Evolutionary conservation across 2,797 vertebrate species (phyloP), one percentile per base, ranked within the genome.

Genomic region (Tiaroga cobitis): DNA sequence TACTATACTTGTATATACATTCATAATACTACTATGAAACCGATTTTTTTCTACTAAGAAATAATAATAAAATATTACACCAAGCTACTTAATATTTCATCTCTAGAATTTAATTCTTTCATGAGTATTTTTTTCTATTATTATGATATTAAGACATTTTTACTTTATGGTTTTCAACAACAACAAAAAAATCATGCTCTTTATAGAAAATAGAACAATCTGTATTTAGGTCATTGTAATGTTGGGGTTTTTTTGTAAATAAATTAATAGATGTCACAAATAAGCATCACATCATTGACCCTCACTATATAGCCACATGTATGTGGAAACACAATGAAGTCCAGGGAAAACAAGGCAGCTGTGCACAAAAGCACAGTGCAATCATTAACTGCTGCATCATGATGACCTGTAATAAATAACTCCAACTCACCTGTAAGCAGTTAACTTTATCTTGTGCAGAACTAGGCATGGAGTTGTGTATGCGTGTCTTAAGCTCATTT

Each of bases 401-500:
- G 6, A 39, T 51, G 51, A 61, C 26, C 37, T 37, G 26, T 19
- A 32, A 67, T 29, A 56, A 69, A 70, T 73, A 70, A 43, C 75
- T 69, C 37, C 2, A 24, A 24, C 83, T 85, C 59, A 91, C 93
- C 92, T 95, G 95, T 81, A 95, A 93, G 86, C 49, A 41, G 70
- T 94, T 92, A 85, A 88, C 92, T 61, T 86, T 94, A 72, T 88
- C 92, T 89, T 94, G 94, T 6, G 90, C 91, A 51, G 84, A 73
- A 49, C 75, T 24, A 41, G 93, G 93, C 54, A 92, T 89, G 73
- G 81, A 19, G 9, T 84, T 86, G 4, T 85, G 89, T 3, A 10
- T 83, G 18, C 91, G 90, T 1, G 92, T 94, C 89, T 95, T 95
- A 39, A 92, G 88, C 59, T 95, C 93, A 1, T 81, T 87, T 34